These are phyloP conservation scores for Brevipalpus yothersi DNA, from an alignment of 1,140 invertebrate species.

Conservation along the genomic window DNA sequence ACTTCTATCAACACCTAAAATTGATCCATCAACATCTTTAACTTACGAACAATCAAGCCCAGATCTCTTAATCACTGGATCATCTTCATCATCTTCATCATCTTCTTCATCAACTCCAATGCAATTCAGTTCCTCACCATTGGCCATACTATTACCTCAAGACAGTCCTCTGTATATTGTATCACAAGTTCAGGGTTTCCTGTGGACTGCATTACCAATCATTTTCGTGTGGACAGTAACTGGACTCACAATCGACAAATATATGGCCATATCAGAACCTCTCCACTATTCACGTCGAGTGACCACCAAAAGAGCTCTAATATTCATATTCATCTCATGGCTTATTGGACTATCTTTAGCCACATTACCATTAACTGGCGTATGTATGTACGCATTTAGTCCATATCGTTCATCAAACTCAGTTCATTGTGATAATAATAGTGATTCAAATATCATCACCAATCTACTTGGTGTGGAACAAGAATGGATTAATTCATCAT, in stretches of 20 bases:
- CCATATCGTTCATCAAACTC: constrained; percentile 32
- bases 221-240: constrained; percentile 50
- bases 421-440: constrained; percentile 34
- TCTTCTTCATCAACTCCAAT: background rate
- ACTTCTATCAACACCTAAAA: background rate
- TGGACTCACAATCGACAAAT: constrained; percentile 48
- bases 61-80: constrained; percentile 19
- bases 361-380: constrained; percentile 18
- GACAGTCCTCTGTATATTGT: constrained; percentile 7
- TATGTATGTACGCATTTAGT: constrained; percentile 27
- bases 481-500: constrained; percentile 24
- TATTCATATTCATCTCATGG: constrained; percentile 26
- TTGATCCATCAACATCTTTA: background rate
- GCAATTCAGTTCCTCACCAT: background rate
- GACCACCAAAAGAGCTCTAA: constrained; percentile 31
- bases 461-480: too few relatives aligned
- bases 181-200: constrained; percentile 31
- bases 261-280: constrained; percentile 46
- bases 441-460: constrained; percentile 11
- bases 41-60: background rate
- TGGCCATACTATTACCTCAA: constrained; percentile 11
- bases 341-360: constrained; percentile 16
- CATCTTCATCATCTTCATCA: constrained; percentile 9
- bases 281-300: constrained; percentile 45
- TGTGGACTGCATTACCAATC: constrained; percentile 41